These are phyloP conservation scores for Glyptemys insculpta DNA, from an alignment of 2,797 vertebrate species.

Conservation along the genomic window DNA sequence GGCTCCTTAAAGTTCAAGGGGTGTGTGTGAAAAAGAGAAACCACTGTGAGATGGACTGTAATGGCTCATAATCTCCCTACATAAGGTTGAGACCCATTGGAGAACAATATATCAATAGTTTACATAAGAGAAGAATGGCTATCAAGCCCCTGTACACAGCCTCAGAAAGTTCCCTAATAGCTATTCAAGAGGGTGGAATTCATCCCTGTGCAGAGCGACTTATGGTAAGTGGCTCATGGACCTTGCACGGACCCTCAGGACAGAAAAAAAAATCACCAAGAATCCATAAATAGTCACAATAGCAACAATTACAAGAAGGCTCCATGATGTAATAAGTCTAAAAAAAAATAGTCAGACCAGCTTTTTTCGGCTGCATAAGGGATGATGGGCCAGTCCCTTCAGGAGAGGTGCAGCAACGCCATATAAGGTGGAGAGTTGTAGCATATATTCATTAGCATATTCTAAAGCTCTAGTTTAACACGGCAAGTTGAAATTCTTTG, in stretches of 20 bases:
- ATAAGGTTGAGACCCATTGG: background rate
- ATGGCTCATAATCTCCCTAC: background rate
- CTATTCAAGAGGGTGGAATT: background rate
- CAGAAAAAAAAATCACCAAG: background rate
- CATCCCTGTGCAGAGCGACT: accelerated
- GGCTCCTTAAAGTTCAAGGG: background rate
- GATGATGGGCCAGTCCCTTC: background rate
- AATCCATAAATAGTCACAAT: background rate
- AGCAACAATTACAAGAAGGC: background rate
- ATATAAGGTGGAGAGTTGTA: no score
- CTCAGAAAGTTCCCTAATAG: background rate
- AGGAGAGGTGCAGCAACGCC: background rate
- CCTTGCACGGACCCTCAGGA: background rate
- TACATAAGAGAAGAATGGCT: background rate
- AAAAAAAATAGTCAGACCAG: background rate
- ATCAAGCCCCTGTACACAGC: background rate
- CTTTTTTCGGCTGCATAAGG: no score
- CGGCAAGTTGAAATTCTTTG: background rate
- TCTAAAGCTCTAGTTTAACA: background rate
- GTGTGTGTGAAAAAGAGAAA: background rate
- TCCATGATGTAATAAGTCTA: accelerated
- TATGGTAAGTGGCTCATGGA: accelerated
- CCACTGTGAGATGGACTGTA: accelerated
- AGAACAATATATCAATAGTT: background rate
- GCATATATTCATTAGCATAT: no score